phyloP scores from a whole-genome alignment of 2,797 vertebrate genomes.

The Garrulus glandarius region DNA sequence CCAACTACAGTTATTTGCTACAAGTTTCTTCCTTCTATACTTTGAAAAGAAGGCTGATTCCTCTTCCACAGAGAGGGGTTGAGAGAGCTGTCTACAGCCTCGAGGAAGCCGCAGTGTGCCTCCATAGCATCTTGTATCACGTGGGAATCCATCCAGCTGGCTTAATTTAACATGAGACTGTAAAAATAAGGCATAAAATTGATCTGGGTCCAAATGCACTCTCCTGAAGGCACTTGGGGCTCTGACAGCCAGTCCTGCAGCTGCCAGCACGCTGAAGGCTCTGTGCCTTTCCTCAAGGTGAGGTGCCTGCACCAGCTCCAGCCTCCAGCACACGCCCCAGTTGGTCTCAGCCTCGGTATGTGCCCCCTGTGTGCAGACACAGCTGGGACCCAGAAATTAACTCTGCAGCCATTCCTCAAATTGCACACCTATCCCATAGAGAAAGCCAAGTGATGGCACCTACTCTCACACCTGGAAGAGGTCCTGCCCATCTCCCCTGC shows the following conservation, averaged over 20 bases:
- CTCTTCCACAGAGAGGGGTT: not conserved
- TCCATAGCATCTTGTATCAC: not conserved
- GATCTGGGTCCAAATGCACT: not conserved
- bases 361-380: not conserved
- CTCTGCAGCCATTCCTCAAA: not conserved
- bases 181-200: not conserved
- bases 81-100: not conserved
- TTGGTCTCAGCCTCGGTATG: not conserved
- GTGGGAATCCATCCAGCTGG: not conserved
- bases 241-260: not conserved
- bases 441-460: not conserved
- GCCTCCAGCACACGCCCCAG: not conserved
- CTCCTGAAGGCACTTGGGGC: not conserved
- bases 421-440: fast-evolving
- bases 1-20: not conserved
- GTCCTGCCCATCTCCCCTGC: not conserved
- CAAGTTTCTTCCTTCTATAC: not conserved
- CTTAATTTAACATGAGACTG: not conserved
- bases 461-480: not conserved
- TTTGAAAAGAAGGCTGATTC: not conserved
- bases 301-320: not conserved
- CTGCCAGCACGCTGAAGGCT: not conserved
- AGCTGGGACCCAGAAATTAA: not conserved
- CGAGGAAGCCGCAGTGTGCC: not conserved
- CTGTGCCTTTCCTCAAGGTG: not conserved